These are phyloP conservation scores for Drosophila auraria DNA, from an alignment of 1,140 invertebrate genomes.

Conservation along the genomic window DNA sequence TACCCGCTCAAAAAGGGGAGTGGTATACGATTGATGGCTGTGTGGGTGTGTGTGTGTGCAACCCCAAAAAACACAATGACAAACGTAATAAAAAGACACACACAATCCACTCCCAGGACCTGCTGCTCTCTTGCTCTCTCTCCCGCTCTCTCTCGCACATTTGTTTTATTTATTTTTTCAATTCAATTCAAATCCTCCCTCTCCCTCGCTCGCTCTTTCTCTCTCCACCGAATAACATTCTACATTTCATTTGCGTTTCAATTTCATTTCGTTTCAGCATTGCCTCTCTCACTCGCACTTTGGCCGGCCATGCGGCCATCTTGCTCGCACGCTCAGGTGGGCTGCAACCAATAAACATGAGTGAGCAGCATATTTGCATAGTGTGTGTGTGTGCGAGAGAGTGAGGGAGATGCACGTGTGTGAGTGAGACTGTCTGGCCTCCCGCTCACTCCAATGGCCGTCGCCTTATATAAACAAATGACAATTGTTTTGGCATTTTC, in stretches of 20 bases:
- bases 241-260: conserved; percentile 79
- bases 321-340: conserved; percentile 61
- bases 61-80: conserved; percentile 83
- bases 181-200: conserved; percentile 69
- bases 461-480: conserved; percentile 82
- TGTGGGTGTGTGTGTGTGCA: conserved; percentile 57
- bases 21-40: conserved; percentile 73
- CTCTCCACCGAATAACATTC: conserved; percentile 33
- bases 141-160: conserved; percentile 26
- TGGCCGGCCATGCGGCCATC: conserved; percentile 15
- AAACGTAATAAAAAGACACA: conserved; percentile 80
- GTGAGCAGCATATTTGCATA: conserved; percentile 80
- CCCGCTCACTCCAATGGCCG: conserved; percentile 68
- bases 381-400: conserved; percentile 33
- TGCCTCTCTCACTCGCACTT: conserved; percentile 39
- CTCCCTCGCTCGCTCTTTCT: conserved; percentile 53
- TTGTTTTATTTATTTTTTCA: conserved; percentile 83
- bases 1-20: conserved; percentile 68
- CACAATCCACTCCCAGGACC: conserved; percentile 32
- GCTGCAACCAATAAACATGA: conserved; percentile 84
- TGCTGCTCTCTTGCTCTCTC: conserved; percentile 11
- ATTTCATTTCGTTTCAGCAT: conserved; percentile 80
- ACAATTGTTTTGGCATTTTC: conserved; percentile 83
- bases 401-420: conserved; percentile 33
- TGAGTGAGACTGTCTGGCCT: conserved; percentile 43